Evolutionary conservation across 2,888 invertebrate species (phyloP).

Genomic region (Drosophila percnosoma): DNA sequence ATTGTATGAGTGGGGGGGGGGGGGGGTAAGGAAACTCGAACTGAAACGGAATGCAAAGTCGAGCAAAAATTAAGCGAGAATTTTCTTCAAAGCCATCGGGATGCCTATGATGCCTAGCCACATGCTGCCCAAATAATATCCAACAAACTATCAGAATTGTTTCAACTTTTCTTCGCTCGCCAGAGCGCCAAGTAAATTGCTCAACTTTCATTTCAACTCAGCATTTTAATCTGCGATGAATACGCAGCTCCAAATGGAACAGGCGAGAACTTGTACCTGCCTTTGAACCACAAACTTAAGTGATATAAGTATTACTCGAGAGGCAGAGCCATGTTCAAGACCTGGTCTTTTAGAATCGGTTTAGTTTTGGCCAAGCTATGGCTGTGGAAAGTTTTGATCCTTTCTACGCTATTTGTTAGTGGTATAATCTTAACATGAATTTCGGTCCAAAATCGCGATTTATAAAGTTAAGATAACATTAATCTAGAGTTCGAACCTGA

Average conservation of each 20-base stretch:
- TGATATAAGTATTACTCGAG: not conserved
- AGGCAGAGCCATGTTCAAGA: not conserved
- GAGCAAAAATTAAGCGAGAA: conserved; percentile 57
- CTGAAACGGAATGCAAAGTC: conserved; percentile 55
- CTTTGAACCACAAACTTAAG: not conserved
- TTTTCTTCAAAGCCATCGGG: conserved; percentile 20
- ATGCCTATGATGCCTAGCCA: conserved; percentile 16
- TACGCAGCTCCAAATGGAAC: not conserved
- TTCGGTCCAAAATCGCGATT: not conserved
- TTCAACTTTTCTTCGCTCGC: conserved; percentile 12
- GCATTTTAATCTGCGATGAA: not conserved
- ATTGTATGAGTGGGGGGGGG: not conserved
- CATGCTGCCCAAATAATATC: conserved; percentile 15
- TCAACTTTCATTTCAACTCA: conserved; percentile 4
- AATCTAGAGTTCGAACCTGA: not conserved
- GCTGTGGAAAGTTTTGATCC: not conserved
- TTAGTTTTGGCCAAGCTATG: not conserved
- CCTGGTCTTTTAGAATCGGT: not conserved
- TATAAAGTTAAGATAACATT: not conserved
- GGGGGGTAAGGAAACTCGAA: conserved; percentile 30
- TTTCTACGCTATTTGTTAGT: no score
- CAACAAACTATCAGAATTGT: conserved; percentile 24
- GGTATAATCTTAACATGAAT: not conserved
- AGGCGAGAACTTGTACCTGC: not conserved
- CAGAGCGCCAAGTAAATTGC: not conserved